These are phyloP conservation scores for Gracilinanus agilis DNA, from an alignment of 2,113 vertebrate species.

Conservation along the genomic window DNA sequence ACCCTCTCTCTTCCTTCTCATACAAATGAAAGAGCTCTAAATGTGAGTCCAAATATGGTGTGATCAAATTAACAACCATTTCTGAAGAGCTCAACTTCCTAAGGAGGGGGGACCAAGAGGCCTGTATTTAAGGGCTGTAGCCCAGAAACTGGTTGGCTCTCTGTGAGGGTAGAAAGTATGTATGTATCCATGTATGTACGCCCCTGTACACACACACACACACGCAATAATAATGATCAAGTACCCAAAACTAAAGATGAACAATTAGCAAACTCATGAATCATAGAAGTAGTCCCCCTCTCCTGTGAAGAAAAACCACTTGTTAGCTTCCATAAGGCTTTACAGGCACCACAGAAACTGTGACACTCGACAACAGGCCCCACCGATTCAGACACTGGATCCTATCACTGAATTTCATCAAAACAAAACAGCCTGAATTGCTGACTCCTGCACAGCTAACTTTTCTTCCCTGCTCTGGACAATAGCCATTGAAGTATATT, in stretches of 20 bases:
- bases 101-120: not conserved
- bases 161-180: not conserved
- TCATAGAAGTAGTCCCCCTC: not conserved
- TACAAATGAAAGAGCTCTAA: accelerated
- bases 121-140: not conserved
- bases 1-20: not conserved
- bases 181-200: not conserved
- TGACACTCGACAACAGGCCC: not conserved
- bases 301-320: not conserved
- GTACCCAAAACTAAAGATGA: not conserved
- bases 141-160: not conserved
- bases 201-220: not conserved
- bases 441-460: not conserved
- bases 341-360: not conserved
- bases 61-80: not conserved
- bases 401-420: not conserved
- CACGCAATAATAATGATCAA: not conserved
- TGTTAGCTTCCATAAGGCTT: no score
- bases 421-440: not conserved
- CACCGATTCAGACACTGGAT: not conserved
- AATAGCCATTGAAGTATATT: not conserved
- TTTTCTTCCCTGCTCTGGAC: slow-evolving; percentile 10
- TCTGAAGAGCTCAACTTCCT: not conserved
- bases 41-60: not conserved
- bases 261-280: not conserved